phyloP scores from a whole-genome alignment of 2,113 vertebrate species.

The Thunnus thynnus region DNA sequence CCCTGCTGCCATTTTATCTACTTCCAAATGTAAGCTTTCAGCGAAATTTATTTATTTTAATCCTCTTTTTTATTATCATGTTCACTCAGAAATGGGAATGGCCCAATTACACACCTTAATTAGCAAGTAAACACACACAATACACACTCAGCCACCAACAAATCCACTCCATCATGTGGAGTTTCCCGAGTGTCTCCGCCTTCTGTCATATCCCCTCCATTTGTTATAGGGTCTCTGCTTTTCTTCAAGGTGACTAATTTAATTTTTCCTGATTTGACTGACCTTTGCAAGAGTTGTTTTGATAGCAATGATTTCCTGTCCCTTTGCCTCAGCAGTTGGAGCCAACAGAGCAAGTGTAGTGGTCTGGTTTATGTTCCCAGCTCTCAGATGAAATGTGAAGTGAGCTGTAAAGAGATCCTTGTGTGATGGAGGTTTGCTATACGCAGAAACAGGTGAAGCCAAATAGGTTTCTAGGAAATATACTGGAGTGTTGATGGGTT shows the following conservation, averaged over 20 bases:
- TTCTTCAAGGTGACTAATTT: constrained; percentile 91
- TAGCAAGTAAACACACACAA: constrained; percentile 38
- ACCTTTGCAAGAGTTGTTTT: constrained; percentile 93
- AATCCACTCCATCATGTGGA: constrained; percentile 23
- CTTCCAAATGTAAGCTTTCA: constrained; percentile 30
- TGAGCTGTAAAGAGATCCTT: constrained; percentile 74
- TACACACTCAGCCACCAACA: constrained; percentile 13
- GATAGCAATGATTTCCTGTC: constrained; percentile 96
- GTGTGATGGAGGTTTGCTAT: constrained; percentile 52
- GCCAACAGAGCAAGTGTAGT: constrained; percentile 78
- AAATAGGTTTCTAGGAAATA: constrained; percentile 18
- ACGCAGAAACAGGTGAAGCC: constrained; percentile 29
- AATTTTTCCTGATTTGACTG: constrained; percentile 91
- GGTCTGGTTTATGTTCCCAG: constrained; percentile 81
- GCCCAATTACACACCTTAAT: constrained; percentile 52
- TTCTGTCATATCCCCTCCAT: constrained; percentile 23
- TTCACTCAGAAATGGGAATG: constrained; percentile 48
- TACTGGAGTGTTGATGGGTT: constrained; percentile 3
- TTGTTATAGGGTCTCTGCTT: constrained; percentile 69
- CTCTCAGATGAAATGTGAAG: constrained; percentile 83
- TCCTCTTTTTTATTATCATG: constrained; percentile 51
- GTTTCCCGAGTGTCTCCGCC: not conserved
- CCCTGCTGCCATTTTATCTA: not conserved
- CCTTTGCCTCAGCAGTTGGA: constrained; percentile 86
- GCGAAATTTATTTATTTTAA: constrained; percentile 43